phyloP scores from a whole-genome alignment of 2,797 vertebrate genomes.

The Melanotaenia parkinsoni region DNA sequence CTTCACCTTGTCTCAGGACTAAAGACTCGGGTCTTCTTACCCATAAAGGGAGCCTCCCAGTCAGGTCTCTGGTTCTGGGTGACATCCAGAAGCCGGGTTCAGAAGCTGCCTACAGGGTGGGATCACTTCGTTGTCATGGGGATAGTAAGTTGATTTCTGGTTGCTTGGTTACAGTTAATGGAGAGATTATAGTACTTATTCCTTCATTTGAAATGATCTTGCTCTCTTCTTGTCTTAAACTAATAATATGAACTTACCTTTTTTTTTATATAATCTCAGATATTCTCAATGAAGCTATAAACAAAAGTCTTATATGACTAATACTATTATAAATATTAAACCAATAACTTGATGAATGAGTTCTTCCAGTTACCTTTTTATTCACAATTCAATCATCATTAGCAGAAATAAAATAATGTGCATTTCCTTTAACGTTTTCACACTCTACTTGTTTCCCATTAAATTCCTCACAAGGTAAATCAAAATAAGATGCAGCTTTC shows the following conservation, averaged over 20 bases:
- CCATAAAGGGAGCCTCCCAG: slow-evolving; percentile 91
- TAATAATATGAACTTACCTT: too few species aligned
- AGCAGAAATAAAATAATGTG: slow-evolving; percentile 3
- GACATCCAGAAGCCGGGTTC: slow-evolving; percentile 87
- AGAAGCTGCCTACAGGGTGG: slow-evolving; percentile 90
- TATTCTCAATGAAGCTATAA: too few species aligned
- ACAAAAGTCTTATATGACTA: not conserved
- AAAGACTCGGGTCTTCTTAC: slow-evolving; percentile 91
- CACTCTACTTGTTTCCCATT: slow-evolving; percentile 27
- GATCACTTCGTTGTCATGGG: slow-evolving; percentile 89
- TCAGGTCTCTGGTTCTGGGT: slow-evolving; percentile 89
- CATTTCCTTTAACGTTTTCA: not conserved
- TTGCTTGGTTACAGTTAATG: slow-evolving; percentile 20
- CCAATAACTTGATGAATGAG: slow-evolving; percentile 20
- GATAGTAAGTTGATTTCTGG: slow-evolving; percentile 88
- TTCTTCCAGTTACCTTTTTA: not conserved
- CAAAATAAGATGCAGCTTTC: slow-evolving; percentile 10
- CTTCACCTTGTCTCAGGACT: slow-evolving; percentile 74
- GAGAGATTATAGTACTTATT: not conserved
- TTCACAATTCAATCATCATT: not conserved
- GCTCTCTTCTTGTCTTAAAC: too few species aligned
- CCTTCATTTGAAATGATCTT: not conserved
- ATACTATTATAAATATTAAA: slow-evolving; percentile 9
- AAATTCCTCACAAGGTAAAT: slow-evolving; percentile 27
- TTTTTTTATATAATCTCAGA: too few species aligned